phyloP scores from a whole-genome alignment of 1,140 invertebrate species.

The Acyrthosiphon pisum region DNA sequence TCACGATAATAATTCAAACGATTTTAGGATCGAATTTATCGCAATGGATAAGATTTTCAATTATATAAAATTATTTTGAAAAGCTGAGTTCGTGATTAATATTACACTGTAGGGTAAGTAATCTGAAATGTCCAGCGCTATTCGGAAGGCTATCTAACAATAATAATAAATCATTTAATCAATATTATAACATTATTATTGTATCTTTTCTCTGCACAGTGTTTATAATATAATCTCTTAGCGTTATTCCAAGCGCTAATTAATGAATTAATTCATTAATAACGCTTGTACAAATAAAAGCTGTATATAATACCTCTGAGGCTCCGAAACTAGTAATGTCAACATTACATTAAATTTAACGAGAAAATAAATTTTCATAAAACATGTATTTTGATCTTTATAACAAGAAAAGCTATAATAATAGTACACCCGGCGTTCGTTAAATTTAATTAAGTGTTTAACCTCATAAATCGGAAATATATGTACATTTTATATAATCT shows the following conservation, averaged over 20 bases:
- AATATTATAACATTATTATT: too few relatives aligned
- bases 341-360: background rate
- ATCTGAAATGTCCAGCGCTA: background rate
- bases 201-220: background rate
- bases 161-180: background rate
- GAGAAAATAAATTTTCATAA: constrained; percentile 16
- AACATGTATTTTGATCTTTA: constrained; percentile 23
- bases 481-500: background rate
- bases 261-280: background rate
- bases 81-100: background rate
- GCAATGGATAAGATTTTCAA: background rate
- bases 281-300: background rate
- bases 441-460: background rate
- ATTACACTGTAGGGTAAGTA: background rate
- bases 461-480: background rate
- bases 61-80: background rate
- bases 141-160: background rate
- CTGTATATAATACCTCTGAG: background rate
- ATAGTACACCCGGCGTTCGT: background rate
- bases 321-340: background rate
- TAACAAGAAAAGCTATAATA: background rate
- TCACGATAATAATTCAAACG: background rate
- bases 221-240: background rate
- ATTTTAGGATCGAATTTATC: background rate
- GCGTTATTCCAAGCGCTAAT: background rate